Conservation (phyloP, 2,113 vertebrate species). For the Opisthocomus hoazin region DNA sequence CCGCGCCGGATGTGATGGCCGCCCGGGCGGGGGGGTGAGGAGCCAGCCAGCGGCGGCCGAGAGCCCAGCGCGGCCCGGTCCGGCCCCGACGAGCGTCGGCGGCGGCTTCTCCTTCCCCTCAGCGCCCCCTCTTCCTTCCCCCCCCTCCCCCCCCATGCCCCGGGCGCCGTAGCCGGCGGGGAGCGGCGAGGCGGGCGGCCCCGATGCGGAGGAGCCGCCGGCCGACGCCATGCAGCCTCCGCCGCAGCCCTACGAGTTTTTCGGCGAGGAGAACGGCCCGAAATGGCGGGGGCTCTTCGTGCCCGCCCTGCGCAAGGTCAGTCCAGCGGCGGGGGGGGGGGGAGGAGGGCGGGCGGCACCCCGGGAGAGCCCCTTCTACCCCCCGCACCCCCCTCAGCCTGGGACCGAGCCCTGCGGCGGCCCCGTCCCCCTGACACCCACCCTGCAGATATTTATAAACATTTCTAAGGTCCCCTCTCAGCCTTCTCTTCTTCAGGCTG, state of each 20-base stretch:
- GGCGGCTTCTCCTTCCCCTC: background rate
- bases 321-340: background rate
- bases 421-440: no score
- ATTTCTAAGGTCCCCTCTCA: no score
- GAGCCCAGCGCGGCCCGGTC: background rate
- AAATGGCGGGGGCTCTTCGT: conserved; percentile 97
- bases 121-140: background rate
- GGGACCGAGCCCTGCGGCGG: no score
- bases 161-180: background rate
- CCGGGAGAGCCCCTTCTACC: background rate
- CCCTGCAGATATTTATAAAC: no score
- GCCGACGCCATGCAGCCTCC: conserved; percentile 89
- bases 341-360: background rate
- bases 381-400: background rate
- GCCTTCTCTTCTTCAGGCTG: no score
- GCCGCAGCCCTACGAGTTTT: conserved; percentile 92
- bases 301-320: conserved; percentile 90
- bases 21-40: background rate
- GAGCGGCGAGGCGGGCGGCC: conserved; percentile 37
- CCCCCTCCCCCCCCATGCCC: background rate
- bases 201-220: conserved; percentile 80
- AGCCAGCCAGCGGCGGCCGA: conserved; percentile 11
- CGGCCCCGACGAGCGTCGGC: background rate
- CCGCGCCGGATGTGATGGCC: conserved; percentile 14
- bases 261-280: conserved; percentile 91